Base-by-base conservation (phyloP, 2,888 invertebrate genomes). In the Acleris holmiana region DNA sequence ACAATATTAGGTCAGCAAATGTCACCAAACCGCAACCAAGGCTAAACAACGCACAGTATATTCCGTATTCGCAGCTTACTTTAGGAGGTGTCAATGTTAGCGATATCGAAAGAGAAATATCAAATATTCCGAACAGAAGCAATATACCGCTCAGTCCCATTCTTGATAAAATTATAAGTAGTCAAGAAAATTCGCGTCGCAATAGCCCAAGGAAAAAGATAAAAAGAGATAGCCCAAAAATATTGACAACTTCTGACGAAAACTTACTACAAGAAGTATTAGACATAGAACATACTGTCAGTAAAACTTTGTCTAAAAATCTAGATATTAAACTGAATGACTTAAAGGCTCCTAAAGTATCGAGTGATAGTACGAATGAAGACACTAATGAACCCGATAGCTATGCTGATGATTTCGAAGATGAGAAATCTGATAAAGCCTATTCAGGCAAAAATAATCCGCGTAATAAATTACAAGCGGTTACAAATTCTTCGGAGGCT, bases 351-450 rank as follows among this genome's bases (percentile, higher is more conserved):
- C 66, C 71, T 18, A 75, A 73, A 46, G 46, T 61, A 49, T 69
- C 73, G 46, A 78, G 69, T 67, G 73, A 77, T 35, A 73, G 57
- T 44, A 57, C 67, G 23, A 73, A 75, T 41, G 75, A 71, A 50
- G 70, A 70, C 23, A 78, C 74, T 46, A 83, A 79, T 69, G 82
- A 54, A 53, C n/a, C 47, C 29, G 64, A 86, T 50, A 91, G 86
- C 62, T 93, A 93, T 69, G 85, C 72, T 56, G 93, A 93, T 72
- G 93, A 93, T 74, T 93, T 93, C 72, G 93, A 93, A 73, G 89
- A 87, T 56, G 88, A 88, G n/a, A 87, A 85, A 69, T 83, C 88
- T 4, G 82, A 84, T 44, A 44, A 44, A 7, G 44, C 44, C 35
- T 69, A 69, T n/a, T 78, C 80, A 17, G 70, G 61, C 41, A 62